Base-by-base conservation (phyloP, 1,140 invertebrate genomes). In the Goniozus legneri region DNA sequence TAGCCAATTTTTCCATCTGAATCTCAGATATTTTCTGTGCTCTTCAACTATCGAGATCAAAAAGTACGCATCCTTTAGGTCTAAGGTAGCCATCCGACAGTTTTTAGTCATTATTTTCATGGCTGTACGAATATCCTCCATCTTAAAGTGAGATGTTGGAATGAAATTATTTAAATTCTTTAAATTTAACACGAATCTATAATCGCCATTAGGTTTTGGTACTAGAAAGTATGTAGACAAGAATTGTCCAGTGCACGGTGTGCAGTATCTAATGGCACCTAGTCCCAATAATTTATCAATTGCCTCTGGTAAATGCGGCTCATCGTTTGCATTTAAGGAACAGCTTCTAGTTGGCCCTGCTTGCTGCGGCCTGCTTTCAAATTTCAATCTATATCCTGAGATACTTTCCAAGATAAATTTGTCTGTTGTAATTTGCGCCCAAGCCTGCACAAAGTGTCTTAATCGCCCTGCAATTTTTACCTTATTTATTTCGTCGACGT, bases 151-250 rank as follows among this genome's bases (percentile, higher is more conserved):
- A 10, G 22, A 2, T 3, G 38, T 15, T 3, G 3, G 24, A 3
- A 47, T 40, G 41, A 45, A 45, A 4, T 31, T 14, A 47, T 46
- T 41, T 14, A 42, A 34, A 24, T 32, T 21, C 20, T 40, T 41
- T 2, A 46, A 14, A 13, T 42, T 36, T 21, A 52, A 30, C 18
- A 39, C 47, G 13, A 41, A 35, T 35, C 49, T 13, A 14, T 21
- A 16, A 10, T 20, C 15, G 1, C 42, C 43, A 16, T 47, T 30
- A 15, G 40, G 16, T 37, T 49, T 49, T 27, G 10, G 12, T n/a
- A 10, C 32, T 15, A 43, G 16, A 36, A 41, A 34, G 47, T 39
- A 50, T 16, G 24, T 8, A 15, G 35, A 46, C 7, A 46, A 20
- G 22, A 47, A 32, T 40, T 40, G 30, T 15, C 15, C 30, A 14